Conservation (phyloP, 2,797 vertebrate species). For the Miichthys miiuy region DNA sequence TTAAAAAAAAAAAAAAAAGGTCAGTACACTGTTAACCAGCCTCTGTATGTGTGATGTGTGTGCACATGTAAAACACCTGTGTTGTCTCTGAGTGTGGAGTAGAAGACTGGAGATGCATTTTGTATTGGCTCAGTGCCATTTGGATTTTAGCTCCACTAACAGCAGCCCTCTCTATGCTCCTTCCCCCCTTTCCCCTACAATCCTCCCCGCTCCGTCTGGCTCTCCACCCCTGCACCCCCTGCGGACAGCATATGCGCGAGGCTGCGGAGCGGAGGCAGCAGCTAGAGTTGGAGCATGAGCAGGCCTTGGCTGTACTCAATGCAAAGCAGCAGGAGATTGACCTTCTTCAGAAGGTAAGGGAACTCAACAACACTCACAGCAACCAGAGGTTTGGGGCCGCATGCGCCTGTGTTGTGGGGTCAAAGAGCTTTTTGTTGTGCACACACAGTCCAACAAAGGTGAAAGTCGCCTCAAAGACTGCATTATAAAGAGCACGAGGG, state of each 20-base stretch:
- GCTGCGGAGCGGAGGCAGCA: constrained; percentile 98
- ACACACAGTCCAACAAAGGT: constrained; percentile 37
- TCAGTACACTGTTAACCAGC: constrained; percentile 53
- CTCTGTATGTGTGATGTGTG: constrained; percentile 57
- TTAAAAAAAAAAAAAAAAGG: constrained; percentile 7
- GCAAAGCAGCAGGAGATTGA: constrained; percentile 99
- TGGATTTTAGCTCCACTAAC: constrained; percentile 75
- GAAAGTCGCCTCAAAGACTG: constrained; percentile 48
- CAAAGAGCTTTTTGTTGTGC: constrained; percentile 59
- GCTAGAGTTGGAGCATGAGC: constrained; percentile 99
- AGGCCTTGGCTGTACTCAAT: constrained; percentile 97
- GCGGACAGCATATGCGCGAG: constrained; percentile 97
- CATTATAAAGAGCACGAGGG: constrained; percentile 7
- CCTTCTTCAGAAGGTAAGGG: constrained; percentile 95
- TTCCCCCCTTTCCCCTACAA: constrained; percentile 28
- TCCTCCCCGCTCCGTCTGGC: constrained; percentile 51
- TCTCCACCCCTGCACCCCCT: constrained; percentile 64
- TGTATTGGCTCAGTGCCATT: constrained; percentile 48
- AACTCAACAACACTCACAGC: constrained; percentile 38
- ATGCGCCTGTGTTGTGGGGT: constrained; percentile 39
- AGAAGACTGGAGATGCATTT: constrained; percentile 72
- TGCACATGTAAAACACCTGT: constrained; percentile 59
- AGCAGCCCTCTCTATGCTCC: constrained; percentile 73
- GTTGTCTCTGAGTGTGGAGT: constrained; percentile 56
- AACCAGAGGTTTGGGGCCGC: constrained; percentile 27